Evolutionary conservation across 2,888 invertebrate species (phyloP).

Genomic region (Dexiosoma caninum): DNA sequence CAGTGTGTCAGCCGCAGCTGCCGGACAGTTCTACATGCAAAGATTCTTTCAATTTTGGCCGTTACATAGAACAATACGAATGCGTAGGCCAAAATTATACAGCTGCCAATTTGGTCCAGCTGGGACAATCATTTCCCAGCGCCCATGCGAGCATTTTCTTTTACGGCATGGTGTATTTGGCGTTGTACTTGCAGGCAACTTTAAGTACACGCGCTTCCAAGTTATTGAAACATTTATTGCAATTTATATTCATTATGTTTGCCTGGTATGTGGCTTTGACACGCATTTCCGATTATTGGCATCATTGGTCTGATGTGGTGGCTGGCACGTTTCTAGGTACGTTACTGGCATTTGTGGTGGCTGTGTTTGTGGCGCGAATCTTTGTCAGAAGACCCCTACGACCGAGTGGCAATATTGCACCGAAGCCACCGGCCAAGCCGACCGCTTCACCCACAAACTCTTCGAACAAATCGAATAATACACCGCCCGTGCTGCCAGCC

Average conservation of each 20-base stretch:
- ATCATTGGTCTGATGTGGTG: slow-evolving; percentile 74
- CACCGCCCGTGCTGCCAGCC: slow-evolving; percentile 70
- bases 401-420: slow-evolving; percentile 35
- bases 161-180: slow-evolving; percentile 90
- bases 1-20: slow-evolving; percentile 88
- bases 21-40: slow-evolving; percentile 79
- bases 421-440: slow-evolving; percentile 51
- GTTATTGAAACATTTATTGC: slow-evolving; percentile 89
- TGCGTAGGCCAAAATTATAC: slow-evolving; percentile 79
- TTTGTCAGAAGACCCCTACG: slow-evolving; percentile 66
- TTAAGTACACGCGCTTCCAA: slow-evolving; percentile 89
- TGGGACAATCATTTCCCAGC: slow-evolving; percentile 93
- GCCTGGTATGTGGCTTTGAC: slow-evolving; percentile 73
- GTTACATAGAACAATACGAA: slow-evolving; percentile 85
- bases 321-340: slow-evolving; percentile 69
- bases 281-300: slow-evolving; percentile 71
- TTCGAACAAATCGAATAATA: slow-evolving; percentile 48
- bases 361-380: slow-evolving; percentile 69
- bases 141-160: slow-evolving; percentile 93
- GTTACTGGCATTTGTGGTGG: slow-evolving; percentile 68
- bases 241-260: slow-evolving; percentile 78
- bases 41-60: slow-evolving; percentile 80
- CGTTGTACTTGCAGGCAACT: slow-evolving; percentile 92
- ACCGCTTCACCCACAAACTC: slow-evolving; percentile 52
- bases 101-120: slow-evolving; percentile 78